These are phyloP conservation scores for Plagodis dolabraria DNA, from an alignment of 2,888 invertebrate genomes.

Conservation along the genomic window DNA sequence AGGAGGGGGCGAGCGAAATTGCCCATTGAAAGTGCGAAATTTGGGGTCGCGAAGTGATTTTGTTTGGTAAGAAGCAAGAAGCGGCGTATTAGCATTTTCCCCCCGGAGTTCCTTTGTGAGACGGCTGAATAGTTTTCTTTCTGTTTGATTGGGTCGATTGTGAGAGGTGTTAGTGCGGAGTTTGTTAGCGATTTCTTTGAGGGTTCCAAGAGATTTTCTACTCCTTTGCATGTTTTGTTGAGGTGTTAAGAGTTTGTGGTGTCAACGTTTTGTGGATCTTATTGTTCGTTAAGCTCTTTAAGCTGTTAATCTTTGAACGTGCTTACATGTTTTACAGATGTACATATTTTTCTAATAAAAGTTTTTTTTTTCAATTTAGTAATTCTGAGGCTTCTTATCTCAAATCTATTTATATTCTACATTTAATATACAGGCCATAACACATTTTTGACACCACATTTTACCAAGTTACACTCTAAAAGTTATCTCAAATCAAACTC, in stretches of 20 bases:
- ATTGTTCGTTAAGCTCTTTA: constrained; percentile 17
- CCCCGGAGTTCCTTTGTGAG: constrained; percentile 67
- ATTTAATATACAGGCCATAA: too few species aligned
- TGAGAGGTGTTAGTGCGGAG: constrained; percentile 66
- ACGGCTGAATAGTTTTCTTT: constrained; percentile 72
- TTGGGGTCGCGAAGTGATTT: constrained; percentile 83
- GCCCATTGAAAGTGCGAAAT: constrained; percentile 84
- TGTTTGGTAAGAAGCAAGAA: constrained; percentile 78
- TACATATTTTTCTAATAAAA: too few species aligned
- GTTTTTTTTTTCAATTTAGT: not conserved
- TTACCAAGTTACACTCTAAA: too few species aligned
- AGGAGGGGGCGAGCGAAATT: constrained; percentile 62
- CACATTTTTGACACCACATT: too few species aligned
- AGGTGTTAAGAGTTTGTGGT: constrained; percentile 35
- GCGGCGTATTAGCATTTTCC: constrained; percentile 79
- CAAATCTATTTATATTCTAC: too few species aligned
- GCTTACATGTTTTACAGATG: not conserved
- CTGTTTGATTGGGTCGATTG: constrained; percentile 81
- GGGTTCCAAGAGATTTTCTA: constrained; percentile 46
- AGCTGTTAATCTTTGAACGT: constrained; percentile 8
- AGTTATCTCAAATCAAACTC: too few species aligned
- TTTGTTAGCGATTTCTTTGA: constrained; percentile 61
- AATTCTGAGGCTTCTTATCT: not conserved
- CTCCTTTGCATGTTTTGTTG: constrained; percentile 42
- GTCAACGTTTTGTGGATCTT: constrained; percentile 24